phyloP scores from a whole-genome alignment of 2,797 vertebrate genomes.

The Amblyopsis hoosieri region DNA sequence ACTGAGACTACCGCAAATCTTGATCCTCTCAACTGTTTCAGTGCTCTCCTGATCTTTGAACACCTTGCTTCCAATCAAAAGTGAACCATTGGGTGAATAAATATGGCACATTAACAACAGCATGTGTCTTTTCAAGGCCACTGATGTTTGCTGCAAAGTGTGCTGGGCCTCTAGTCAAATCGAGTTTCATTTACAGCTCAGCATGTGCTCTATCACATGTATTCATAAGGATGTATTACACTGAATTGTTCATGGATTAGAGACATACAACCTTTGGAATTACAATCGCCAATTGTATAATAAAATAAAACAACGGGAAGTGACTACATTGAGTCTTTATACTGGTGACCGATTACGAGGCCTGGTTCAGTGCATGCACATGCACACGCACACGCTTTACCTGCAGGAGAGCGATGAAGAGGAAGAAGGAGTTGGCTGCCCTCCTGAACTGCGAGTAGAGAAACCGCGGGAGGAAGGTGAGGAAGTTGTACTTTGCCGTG shows the following conservation, averaged over 20 bases:
- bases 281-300: constrained; percentile 16
- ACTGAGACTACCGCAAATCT: too few relatives aligned
- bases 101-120: constrained; percentile 11
- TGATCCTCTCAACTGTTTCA: too few relatives aligned
- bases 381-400: constrained; percentile 65
- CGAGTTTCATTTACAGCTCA: constrained; percentile 26
- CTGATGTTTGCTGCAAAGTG: constrained; percentile 23
- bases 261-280: constrained; percentile 46
- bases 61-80: neutral
- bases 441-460: constrained; percentile 99
- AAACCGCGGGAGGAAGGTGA: constrained; percentile 98
- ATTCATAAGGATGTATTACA: constrained; percentile 49
- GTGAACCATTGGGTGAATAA: neutral
- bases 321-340: too few relatives aligned
- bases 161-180: constrained; percentile 29
- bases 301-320: constrained; percentile 3
- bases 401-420: constrained; percentile 98
- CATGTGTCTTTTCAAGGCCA: constrained; percentile 23
- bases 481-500: constrained; percentile 97
- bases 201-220: constrained; percentile 52
- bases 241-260: constrained; percentile 55
- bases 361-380: too few relatives aligned
- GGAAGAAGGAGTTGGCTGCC: constrained; percentile 98
- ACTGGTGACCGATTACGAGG: too few relatives aligned
- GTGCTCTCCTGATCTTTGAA: too few relatives aligned